These are phyloP conservation scores for Helicoverpa zea DNA, from an alignment of 1,140 invertebrate genomes.

Conservation along the genomic window DNA sequence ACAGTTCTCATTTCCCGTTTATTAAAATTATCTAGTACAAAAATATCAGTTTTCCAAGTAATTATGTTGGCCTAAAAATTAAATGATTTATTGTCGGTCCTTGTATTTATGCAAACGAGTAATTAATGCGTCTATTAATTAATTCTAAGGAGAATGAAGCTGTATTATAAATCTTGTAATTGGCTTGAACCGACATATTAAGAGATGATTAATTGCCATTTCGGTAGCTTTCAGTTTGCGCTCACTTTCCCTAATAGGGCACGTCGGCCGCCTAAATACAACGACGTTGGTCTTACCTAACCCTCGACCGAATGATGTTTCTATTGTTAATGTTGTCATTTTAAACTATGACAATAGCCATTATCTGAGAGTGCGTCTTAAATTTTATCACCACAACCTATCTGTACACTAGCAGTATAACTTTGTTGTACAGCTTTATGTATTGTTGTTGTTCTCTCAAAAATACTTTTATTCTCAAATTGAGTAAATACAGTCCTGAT, in stretches of 20 bases:
- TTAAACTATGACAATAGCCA: background rate
- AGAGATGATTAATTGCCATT: slow-evolving; percentile 32
- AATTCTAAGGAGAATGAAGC: slow-evolving; percentile 31
- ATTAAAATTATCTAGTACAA: background rate
- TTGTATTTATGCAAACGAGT: slow-evolving; percentile 13
- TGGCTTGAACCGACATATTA: slow-evolving; percentile 21
- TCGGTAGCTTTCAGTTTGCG: slow-evolving; percentile 11
- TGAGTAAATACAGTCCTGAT: no score
- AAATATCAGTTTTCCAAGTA: slow-evolving; percentile 12
- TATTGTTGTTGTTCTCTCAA: no score
- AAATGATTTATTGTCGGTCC: background rate
- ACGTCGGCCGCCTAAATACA: slow-evolving; percentile 4
- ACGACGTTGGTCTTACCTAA: slow-evolving; percentile 21
- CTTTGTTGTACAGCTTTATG: no score
- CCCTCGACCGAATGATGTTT: background rate
- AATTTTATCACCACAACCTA: background rate
- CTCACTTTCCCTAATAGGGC: slow-evolving; percentile 19
- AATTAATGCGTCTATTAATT: slow-evolving; percentile 34
- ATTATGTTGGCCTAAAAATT: slow-evolving; percentile 1
- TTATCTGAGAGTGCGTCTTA: background rate
- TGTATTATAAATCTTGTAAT: slow-evolving; percentile 33
- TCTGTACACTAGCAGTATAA: no score
- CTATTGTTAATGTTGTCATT: slow-evolving; percentile 9
- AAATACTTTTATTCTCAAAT: no score
- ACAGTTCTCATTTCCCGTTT: slow-evolving; percentile 7